Conservation (phyloP, 2,113 vertebrate species). For the Limanda limanda region DNA sequence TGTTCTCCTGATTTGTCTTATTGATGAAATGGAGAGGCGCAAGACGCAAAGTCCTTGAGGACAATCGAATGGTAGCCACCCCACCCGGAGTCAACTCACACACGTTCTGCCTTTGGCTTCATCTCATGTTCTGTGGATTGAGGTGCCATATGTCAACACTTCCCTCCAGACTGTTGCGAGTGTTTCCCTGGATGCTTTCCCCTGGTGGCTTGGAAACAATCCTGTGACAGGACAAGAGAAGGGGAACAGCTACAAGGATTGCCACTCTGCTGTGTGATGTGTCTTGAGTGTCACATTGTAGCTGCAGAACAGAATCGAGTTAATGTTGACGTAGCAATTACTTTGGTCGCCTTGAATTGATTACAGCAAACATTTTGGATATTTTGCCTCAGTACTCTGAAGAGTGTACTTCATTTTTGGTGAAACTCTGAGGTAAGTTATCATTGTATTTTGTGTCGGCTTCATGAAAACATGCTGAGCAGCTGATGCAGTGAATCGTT, state of each 20-base stretch:
- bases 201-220: conserved; percentile 14
- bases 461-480: background rate
- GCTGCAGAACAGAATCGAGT: conserved; percentile 1
- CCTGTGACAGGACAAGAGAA: background rate
- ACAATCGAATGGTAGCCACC: conserved; percentile 30
- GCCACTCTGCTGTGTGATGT: background rate
- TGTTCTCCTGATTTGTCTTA: conserved; percentile 52
- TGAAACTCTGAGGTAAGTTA: conserved; percentile 62
- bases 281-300: background rate
- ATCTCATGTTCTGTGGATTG: conserved; percentile 25
- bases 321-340: background rate
- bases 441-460: background rate
- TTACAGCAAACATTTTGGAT: conserved; percentile 9
- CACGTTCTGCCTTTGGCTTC: conserved; percentile 28
- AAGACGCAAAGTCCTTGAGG: conserved; percentile 50
- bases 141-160: conserved; percentile 27
- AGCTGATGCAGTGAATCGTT: conserved; percentile 14
- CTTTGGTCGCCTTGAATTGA: background rate
- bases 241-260: conserved; percentile 13
- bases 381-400: conserved; percentile 2
- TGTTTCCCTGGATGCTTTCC: conserved; percentile 36
- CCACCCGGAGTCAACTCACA: conserved; percentile 51
- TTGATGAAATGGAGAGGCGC: conserved; percentile 63
- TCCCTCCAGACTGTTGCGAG: conserved; percentile 37
- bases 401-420: conserved; percentile 5